phyloP scores from a whole-genome alignment of 1,140 invertebrate species.

The Colletes gigas region DNA sequence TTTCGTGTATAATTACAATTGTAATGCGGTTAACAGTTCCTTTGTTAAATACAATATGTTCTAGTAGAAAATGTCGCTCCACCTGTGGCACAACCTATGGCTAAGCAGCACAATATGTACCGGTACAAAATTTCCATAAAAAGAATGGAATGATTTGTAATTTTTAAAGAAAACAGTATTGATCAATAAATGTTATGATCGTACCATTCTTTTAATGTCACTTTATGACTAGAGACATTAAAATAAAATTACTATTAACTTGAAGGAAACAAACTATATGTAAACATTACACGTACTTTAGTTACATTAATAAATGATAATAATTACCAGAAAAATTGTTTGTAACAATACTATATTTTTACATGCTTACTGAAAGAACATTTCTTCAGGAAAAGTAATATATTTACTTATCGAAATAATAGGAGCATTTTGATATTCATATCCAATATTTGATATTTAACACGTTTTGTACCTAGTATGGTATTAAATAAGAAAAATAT shows the following conservation, averaged over 20 bases:
- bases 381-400: slow-evolving; percentile 13
- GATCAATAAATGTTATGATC: background rate
- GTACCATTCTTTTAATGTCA: slow-evolving; percentile 45
- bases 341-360: slow-evolving; percentile 23
- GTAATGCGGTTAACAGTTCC: slow-evolving; percentile 56
- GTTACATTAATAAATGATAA: background rate
- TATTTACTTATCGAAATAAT: slow-evolving; percentile 5
- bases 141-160: background rate
- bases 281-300: background rate
- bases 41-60: slow-evolving; percentile 57
- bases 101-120: slow-evolving; percentile 63
- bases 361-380: slow-evolving; percentile 2
- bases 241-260: background rate
- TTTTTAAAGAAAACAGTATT: background rate
- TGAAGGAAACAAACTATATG: background rate
- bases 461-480: background rate
- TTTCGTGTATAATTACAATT: slow-evolving; percentile 44
- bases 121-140: slow-evolving; percentile 45
- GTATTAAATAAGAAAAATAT: slow-evolving; percentile 32
- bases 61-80: slow-evolving; percentile 54
- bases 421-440: slow-evolving; percentile 16
- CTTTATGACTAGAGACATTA: slow-evolving; percentile 57
- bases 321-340: slow-evolving; percentile 7
- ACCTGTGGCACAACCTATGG: slow-evolving; percentile 61
- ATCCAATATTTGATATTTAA: background rate